Evolutionary conservation across 1,140 invertebrate species (phyloP).

Genomic region (Homarus americanus): DNA sequence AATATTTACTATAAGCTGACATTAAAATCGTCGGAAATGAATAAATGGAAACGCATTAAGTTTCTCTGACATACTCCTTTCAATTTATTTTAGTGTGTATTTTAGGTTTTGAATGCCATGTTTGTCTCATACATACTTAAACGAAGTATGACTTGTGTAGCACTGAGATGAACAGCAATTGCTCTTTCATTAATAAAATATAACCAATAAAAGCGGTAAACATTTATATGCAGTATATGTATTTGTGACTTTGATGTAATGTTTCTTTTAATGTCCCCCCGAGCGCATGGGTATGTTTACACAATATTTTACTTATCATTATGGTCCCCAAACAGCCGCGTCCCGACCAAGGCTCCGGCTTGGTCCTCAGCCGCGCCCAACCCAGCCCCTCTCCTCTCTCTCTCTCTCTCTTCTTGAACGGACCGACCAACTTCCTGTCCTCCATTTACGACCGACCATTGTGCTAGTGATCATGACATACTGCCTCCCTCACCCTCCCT

Average conservation of each 20-base stretch:
- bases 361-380: too few species aligned
- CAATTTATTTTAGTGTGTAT: not conserved
- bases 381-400: not conserved
- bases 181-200: constrained; percentile 53
- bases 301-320: constrained; percentile 66
- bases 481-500: too few species aligned
- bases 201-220: constrained; percentile 31
- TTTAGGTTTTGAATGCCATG: not conserved
- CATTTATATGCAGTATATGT: constrained; percentile 49
- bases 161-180: constrained; percentile 32
- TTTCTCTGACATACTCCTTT: not conserved
- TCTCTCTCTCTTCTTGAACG: not conserved
- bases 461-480: too few species aligned
- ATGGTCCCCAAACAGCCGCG: constrained; percentile 49
- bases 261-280: constrained; percentile 60
- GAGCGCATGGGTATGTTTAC: constrained; percentile 46
- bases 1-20: not conserved
- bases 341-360: constrained; percentile 31
- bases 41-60: not conserved
- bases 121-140: not conserved
- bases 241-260: constrained; percentile 58
- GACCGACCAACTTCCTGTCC: not conserved
- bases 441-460: too few species aligned
- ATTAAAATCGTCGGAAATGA: not conserved
- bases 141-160: not conserved